phyloP scores from a whole-genome alignment of 2,113 vertebrate genomes.

The Leucopsar rothschildi region DNA sequence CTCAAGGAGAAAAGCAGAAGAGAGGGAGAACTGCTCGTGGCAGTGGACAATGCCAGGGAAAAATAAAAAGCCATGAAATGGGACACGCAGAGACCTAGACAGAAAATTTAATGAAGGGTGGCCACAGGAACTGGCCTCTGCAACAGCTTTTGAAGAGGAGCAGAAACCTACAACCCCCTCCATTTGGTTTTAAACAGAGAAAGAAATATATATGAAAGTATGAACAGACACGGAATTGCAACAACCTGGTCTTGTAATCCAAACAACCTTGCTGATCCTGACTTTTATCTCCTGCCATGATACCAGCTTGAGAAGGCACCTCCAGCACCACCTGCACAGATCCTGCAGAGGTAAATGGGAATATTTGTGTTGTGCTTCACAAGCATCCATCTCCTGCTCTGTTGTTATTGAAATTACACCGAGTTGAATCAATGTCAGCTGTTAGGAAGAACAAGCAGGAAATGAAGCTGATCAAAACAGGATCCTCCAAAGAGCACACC shows the following conservation, averaged over 20 bases:
- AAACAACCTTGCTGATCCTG: not conserved
- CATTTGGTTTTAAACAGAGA: not conserved
- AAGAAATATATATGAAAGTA: not conserved
- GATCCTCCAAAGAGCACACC: not conserved
- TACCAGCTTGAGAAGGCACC: not conserved
- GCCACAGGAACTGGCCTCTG: not conserved
- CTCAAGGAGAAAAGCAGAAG: not conserved
- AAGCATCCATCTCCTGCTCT: not conserved
- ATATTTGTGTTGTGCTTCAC: not conserved
- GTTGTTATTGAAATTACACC: not conserved
- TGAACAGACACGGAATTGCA: not conserved
- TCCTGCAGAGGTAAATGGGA: not conserved
- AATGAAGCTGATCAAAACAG: not conserved
- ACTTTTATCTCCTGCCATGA: not conserved
- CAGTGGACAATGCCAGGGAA: not conserved
- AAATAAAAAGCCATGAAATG: not conserved
- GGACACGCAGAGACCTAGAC: fast-evolving
- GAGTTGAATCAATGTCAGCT: not conserved
- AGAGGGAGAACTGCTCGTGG: not conserved
- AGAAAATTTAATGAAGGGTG: not conserved
- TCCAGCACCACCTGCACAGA: not conserved
- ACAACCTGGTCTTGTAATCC: not conserved
- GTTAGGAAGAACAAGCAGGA: not conserved
- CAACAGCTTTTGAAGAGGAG: not conserved
- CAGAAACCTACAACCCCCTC: fast-evolving